Conservation (phyloP, 2,888 invertebrate genomes). For the Rambutsinella grinnellia region DNA sequence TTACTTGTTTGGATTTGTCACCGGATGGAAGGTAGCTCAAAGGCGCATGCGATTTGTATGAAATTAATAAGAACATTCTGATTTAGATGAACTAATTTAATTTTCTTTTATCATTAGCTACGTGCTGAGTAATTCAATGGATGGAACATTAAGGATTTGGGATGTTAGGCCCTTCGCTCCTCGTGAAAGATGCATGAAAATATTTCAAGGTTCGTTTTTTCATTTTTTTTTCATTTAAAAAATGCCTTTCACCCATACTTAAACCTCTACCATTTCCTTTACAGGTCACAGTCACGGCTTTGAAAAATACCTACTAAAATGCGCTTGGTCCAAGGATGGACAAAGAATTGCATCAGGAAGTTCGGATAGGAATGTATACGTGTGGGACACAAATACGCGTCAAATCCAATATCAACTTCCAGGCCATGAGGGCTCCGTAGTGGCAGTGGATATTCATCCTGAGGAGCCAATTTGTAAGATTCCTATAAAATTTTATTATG, state of each 20-base stretch:
- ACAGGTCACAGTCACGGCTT: constrained; percentile 66
- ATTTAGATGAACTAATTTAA: neutral
- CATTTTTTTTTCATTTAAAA: neutral
- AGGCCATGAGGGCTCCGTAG: constrained; percentile 97
- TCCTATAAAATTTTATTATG: constrained; percentile 2
- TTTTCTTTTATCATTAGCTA: constrained; percentile 71
- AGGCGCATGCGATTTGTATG: too few species aligned
- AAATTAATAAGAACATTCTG: neutral
- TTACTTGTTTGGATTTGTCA: constrained; percentile 89
- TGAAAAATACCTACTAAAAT: constrained; percentile 84
- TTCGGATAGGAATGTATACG: constrained; percentile 93
- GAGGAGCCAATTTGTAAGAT: constrained; percentile 85
- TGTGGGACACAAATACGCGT: constrained; percentile 96
- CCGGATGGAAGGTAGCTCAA: constrained; percentile 82
- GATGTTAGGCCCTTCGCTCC: constrained; percentile 96
- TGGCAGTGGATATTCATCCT: constrained; percentile 95
- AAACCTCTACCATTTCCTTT: neutral
- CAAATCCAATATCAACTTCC: constrained; percentile 96
- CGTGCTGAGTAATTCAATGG: constrained; percentile 94
- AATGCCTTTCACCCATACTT: neutral
- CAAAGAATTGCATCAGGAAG: constrained; percentile 93
- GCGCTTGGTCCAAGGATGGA: constrained; percentile 95
- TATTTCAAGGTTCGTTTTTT: constrained; percentile 69
- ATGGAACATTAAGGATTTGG: constrained; percentile 95
- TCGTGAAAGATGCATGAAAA: constrained; percentile 91